These are phyloP conservation scores for Dipodomys merriami DNA, from an alignment of 2,113 vertebrate genomes.

Conservation along the genomic window DNA sequence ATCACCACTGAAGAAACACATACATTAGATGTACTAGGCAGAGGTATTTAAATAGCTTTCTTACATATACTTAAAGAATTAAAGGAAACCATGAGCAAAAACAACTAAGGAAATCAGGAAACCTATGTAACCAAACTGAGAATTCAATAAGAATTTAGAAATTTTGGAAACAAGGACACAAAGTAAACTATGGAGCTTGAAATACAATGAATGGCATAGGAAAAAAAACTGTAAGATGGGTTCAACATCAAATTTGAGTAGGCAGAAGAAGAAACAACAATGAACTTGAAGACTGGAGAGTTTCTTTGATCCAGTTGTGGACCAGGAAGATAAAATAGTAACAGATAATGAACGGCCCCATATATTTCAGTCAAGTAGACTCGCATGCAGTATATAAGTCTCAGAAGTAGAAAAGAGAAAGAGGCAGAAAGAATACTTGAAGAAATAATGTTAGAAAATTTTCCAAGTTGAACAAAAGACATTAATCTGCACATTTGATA, in stretches of 20 bases:
- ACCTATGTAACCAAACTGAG: neutral
- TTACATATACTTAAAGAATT: neutral
- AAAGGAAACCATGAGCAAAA: neutral
- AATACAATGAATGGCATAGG: neutral
- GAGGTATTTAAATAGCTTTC: neutral
- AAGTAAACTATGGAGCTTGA: neutral
- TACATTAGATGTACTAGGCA: neutral
- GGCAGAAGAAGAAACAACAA: neutral
- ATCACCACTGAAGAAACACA: neutral
- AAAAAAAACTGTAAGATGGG: neutral
- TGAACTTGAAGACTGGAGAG: neutral
- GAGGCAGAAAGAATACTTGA: neutral
- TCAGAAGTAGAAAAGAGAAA: neutral
- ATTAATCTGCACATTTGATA: neutral
- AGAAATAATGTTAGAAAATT: slow-evolving; percentile 1
- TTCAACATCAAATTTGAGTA: neutral
- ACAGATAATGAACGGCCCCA: neutral
- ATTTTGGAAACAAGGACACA: slow-evolving; percentile 4
- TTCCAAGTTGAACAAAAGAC: neutral
- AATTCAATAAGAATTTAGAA: neutral
- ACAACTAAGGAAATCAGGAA: neutral
- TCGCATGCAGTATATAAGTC: too few species aligned
- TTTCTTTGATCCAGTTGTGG: neutral
- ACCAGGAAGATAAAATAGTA: neutral
- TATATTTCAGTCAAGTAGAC: neutral